Base-by-base conservation (phyloP, 2,888 invertebrate genomes). In the Dynastes grantii region DNA sequence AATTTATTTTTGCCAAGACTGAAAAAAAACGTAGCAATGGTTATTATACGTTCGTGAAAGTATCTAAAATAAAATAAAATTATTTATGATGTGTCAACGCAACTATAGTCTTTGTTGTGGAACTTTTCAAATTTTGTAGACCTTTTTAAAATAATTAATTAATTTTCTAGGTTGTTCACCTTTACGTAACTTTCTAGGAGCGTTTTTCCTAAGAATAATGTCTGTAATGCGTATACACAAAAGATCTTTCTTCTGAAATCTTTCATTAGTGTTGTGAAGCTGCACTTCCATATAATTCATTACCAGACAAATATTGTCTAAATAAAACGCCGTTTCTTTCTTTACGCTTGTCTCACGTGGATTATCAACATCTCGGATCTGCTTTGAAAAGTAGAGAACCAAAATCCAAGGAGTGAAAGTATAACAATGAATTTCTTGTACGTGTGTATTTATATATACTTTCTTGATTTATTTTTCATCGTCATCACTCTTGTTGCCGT, bases 401-500 rank as follows among this genome's bases (percentile, higher is more conserved):
- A 45, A 27, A 75, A 75, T 75, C 45, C 45, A 45, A 75, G 61
- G 27, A 75, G 61, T 45, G 61, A 61, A 75, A 58, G 73, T 75
- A 61, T 75, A 75, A 75, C 73, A 75, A 75, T 75, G 58, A 61
- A 58, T 75, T 75, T 40, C 22, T 75, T 75, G 61, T 75, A 45
- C 27, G 45, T 22, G 27, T 49, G 40, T 45, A 45, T 61, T 9
- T 71, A 13, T 75, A 75, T 75, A 61, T 75, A 45, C 61, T 75
- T 81, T 80, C 78, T 81, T 79, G 78, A 80, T 83, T 76, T 80
- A 80, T 75, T 80, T 77, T 78, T 78, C 80, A 79, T 70, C 58
- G 63, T 80, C 67, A 70, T 76, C 55, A 68, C 68, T 75, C 63
- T 76, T 80, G 73, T 77, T 77, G 71, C 77, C 61, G 68, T 70